Percentiles rank a stretch among this genome's conserved stretches.
phyloP scores from a whole-genome alignment of 2,888 invertebrate species.

The Rutpela maculata region DNA sequence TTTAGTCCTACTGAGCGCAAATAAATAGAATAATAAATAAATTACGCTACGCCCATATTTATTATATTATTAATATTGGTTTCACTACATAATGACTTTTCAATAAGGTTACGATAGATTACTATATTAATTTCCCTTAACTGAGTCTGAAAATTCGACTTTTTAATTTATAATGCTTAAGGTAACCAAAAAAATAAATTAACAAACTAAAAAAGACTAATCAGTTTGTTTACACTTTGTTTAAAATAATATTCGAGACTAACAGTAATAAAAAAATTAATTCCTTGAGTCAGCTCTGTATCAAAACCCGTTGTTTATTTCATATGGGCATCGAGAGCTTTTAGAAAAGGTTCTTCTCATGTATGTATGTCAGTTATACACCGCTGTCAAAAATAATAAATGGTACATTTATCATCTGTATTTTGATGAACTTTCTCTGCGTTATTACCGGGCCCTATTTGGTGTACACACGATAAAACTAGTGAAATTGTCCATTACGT shows the following conservation, averaged over 20 bases:
- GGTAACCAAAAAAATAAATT: not conserved
- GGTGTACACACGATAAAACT: constrained; percentile 8
- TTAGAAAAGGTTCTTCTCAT: constrained; percentile 8
- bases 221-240: constrained; percentile 6
- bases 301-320: constrained; percentile 16
- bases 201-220: not conserved
- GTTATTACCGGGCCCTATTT: constrained; percentile 19
- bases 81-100: no score
- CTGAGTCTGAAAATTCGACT: not conserved
- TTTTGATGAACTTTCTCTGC: constrained; percentile 44
- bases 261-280: constrained; percentile 10
- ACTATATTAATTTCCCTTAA: not conserved
- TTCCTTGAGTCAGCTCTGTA: constrained; percentile 11
- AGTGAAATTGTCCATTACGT: not conserved
- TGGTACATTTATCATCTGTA: constrained; percentile 47
- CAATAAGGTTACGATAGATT: not conserved
- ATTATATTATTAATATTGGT: no score
- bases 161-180: not conserved
- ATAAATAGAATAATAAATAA: no score
- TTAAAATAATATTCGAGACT: not conserved
- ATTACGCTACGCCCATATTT: no score
- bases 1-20: no score
- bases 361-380: constrained; percentile 30
- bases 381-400: constrained; percentile 42
- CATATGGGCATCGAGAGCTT: constrained; percentile 20